These are phyloP conservation scores for Halictus rubicundus DNA, from an alignment of 1,140 invertebrate species.

Conservation along the genomic window DNA sequence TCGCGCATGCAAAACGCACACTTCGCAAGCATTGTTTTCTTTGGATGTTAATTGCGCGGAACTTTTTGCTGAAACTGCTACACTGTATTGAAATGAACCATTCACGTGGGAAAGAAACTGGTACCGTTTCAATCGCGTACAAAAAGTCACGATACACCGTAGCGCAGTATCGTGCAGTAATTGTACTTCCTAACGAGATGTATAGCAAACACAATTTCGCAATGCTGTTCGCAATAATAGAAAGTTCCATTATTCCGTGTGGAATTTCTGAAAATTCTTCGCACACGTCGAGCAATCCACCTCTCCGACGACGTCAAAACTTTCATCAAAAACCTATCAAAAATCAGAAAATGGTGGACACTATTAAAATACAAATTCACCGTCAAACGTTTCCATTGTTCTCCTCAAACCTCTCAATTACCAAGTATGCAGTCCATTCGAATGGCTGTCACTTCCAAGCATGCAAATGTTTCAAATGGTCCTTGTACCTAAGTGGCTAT, in stretches of 20 bases:
- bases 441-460: too few relatives aligned
- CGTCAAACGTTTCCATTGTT: too few relatives aligned
- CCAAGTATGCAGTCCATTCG: too few relatives aligned
- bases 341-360: too few relatives aligned
- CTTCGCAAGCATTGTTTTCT: not conserved
- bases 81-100: conserved; percentile 13
- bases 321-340: too few relatives aligned
- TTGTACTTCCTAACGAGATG: conserved; percentile 19
- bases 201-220: conserved; percentile 13
- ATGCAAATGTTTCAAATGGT: too few relatives aligned
- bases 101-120: conserved; percentile 13
- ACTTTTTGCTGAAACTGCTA: not conserved
- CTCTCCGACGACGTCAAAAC: too few relatives aligned
- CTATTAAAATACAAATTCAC: too few relatives aligned
- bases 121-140: conserved; percentile 2
- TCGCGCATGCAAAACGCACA: not conserved
- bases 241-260: not conserved
- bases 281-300: too few relatives aligned
- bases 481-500: too few relatives aligned
- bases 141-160: conserved; percentile 31
- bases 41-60: not conserved
- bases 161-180: conserved; percentile 28
- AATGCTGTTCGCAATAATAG: not conserved
- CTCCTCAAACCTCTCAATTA: too few relatives aligned
- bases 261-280: too few relatives aligned